Evolutionary conservation across 1,140 invertebrate species (phyloP).

Genomic region (Eciton burchellii): DNA sequence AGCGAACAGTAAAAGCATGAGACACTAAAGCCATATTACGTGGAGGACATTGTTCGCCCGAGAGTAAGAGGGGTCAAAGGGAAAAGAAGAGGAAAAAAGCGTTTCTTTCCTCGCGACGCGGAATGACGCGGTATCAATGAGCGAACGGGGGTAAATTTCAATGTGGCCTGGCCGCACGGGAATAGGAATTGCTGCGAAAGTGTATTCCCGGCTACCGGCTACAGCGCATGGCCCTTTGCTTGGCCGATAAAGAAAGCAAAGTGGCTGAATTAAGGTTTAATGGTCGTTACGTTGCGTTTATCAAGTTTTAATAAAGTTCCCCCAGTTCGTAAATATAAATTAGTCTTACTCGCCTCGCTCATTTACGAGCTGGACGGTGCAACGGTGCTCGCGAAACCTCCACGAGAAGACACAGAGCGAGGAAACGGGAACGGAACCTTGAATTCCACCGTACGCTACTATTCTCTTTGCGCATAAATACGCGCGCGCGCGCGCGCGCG

Average conservation of each 20-base stretch:
- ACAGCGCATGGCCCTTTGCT: not conserved
- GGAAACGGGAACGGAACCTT: slow-evolving; percentile 32
- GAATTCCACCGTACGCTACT: slow-evolving; percentile 10
- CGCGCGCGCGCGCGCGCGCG: no score
- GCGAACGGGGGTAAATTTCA: slow-evolving; percentile 22
- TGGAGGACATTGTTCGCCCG: slow-evolving; percentile 60
- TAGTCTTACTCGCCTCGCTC: not conserved
- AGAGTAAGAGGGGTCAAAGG: slow-evolving; percentile 49
- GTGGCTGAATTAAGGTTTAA: slow-evolving; percentile 26
- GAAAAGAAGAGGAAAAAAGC: slow-evolving; percentile 21
- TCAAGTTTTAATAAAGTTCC: slow-evolving; percentile 25
- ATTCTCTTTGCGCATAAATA: slow-evolving; percentile 56
- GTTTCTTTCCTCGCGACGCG: slow-evolving; percentile 25
- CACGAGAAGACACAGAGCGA: not conserved
- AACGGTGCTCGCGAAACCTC: slow-evolving; percentile 1
- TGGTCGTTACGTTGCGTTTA: not conserved
- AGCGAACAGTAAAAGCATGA: slow-evolving; percentile 71
- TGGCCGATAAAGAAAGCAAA: not conserved
- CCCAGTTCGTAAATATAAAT: not conserved
- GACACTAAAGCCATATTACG: slow-evolving; percentile 67
- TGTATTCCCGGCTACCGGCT: not conserved
- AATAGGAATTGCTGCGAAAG: not conserved
- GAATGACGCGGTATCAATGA: slow-evolving; percentile 2
- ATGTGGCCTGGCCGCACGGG: not conserved
- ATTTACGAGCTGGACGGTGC: not conserved